Percentiles rank a stretch among this genome's conserved stretches.
Conservation (phyloP, 2,888 invertebrate genomes). For the Temnothorax rugatulus region DNA sequence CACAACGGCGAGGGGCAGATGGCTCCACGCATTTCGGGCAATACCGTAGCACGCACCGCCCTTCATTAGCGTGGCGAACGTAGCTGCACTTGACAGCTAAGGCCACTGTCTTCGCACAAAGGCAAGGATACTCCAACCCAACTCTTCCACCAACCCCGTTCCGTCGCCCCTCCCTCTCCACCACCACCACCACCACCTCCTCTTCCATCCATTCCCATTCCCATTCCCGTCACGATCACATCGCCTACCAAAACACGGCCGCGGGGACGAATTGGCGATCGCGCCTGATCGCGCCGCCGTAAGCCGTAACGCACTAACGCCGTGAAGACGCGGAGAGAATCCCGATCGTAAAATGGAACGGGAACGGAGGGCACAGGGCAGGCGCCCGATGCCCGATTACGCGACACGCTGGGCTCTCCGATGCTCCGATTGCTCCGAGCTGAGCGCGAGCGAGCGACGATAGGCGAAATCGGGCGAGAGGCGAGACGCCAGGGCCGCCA, state of each 20-base stretch:
- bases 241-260: conserved; percentile 64
- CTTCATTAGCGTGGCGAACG: conserved; percentile 73
- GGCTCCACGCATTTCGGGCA: conserved; percentile 70
- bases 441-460: conserved; percentile 24
- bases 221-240: conserved; percentile 59
- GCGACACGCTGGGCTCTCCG: neutral
- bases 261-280: neutral
- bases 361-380: neutral
- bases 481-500: conserved; percentile 24
- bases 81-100: conserved; percentile 78
- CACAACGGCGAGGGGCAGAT: conserved; percentile 68
- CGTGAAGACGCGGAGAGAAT: neutral
- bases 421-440: too few relatives aligned
- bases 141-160: conserved; percentile 37
- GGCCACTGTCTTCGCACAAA: conserved; percentile 76
- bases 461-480: conserved; percentile 45
- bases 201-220: conserved; percentile 13
- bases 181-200: conserved; percentile 16
- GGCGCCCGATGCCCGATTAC: too few relatives aligned
- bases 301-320: neutral
- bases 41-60: conserved; percentile 74
- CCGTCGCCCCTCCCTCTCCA: neutral
- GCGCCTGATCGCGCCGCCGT: neutral
- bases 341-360: neutral
- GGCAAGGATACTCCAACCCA: conserved; percentile 62